phyloP scores from a whole-genome alignment of 2,797 vertebrate genomes.

The Hemibagrus guttatus region DNA sequence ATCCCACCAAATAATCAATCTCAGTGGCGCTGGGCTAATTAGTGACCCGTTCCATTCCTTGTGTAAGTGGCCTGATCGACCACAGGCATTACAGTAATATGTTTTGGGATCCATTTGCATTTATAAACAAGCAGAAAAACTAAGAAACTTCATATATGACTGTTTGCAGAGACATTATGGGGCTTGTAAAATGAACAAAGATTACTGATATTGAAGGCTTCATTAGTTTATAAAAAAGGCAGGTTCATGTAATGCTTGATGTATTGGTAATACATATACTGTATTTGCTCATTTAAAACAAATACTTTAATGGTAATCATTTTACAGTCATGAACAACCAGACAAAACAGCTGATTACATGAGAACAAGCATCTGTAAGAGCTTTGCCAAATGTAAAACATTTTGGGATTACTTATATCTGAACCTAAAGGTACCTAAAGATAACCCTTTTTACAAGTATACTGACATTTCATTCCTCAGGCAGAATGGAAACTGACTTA shows the following conservation, averaged over 20 bases:
- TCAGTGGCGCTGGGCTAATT: constrained; percentile 63
- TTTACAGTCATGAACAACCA: not conserved
- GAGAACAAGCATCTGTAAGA: not conserved
- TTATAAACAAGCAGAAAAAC: constrained; percentile 25
- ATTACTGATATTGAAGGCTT: not conserved
- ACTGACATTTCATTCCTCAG: too few species aligned
- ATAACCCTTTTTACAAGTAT: too few species aligned
- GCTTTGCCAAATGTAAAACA: not conserved
- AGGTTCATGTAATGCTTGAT: not conserved
- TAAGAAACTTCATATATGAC: not conserved
- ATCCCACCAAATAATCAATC: constrained; percentile 68
- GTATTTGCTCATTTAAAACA: not conserved
- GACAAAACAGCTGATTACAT: not conserved
- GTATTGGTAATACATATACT: not conserved
- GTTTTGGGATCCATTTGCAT: constrained; percentile 44
- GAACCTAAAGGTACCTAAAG: not conserved
- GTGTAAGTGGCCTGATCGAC: constrained; percentile 52
- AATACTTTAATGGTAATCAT: not conserved
- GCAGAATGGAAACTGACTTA: too few species aligned
- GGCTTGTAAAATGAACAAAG: not conserved
- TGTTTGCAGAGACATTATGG: not conserved
- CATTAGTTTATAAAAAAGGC: not conserved
- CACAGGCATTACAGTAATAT: constrained; percentile 50
- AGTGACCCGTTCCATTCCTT: constrained; percentile 54
- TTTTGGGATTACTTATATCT: not conserved